Base-by-base conservation (phyloP, 64 coral and sea anemone species). In the Montipora capricornis region DNA sequence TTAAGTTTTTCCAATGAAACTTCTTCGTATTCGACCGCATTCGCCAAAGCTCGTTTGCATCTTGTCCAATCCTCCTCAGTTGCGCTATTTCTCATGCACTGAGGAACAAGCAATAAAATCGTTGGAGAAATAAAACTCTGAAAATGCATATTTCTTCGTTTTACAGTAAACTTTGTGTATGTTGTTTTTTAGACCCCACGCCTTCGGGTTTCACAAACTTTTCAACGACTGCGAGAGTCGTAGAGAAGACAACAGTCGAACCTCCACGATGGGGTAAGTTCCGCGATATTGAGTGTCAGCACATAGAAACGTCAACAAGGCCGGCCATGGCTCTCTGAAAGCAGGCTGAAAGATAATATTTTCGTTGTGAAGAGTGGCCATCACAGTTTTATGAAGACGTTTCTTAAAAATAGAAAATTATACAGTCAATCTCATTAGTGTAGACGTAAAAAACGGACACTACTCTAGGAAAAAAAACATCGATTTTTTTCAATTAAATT, bases 241-340 rank as follows among this genome's bases (percentile, higher is more conserved):
- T 24, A 13, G 49, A 70, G 47, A 73, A 48, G 22, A 10, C 2
- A 13, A 44, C 80, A 8, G 53, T 57, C 6, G 46, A 6, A 4
- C 82, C n/a, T 26, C 19, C 67, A 71, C 44, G 71, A 86, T 86
- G 82, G 82, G 82, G 82, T 86, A 86, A 20, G 47, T 64, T 64
- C 0, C 13, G 4, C 13, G 66, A 68, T 5, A 48, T 11, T 20
- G 5, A 77, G 3, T 77, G 46, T 77, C 5, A 77, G 14, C 5
- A 77, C 13, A 46, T 77, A 49, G 14, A 12, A 15, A 17, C 45
- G 45, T 50, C 76, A 78, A 78, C 76, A 5, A 4, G 20, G 68
- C 68, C 20, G 3, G 68, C 68, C 20, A 20, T 29, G 4, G 4
- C 4, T 5, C 20, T 16, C 46, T 17, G 47, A 78, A 78, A 16